phyloP scores from a whole-genome alignment of 2,113 vertebrate species.

The Anas platyrhynchos region DNA sequence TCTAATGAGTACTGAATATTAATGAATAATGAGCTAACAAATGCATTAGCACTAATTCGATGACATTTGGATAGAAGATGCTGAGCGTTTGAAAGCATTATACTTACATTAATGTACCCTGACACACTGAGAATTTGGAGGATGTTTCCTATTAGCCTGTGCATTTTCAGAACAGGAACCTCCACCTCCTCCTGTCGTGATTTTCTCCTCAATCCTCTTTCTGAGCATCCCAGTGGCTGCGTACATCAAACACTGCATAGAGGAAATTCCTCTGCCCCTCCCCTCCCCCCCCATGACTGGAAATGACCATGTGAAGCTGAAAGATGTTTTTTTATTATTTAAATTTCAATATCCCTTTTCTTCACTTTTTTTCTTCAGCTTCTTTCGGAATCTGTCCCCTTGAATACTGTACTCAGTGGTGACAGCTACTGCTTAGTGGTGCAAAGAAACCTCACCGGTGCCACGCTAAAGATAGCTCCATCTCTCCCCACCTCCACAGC shows the following conservation, averaged over 20 bases:
- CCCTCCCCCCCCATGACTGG: neutral
- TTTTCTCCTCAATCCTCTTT: constrained; percentile 15
- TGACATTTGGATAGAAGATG: neutral
- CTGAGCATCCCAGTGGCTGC: constrained; percentile 10
- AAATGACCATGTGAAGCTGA: neutral
- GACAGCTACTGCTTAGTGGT: neutral
- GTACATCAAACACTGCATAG: neutral
- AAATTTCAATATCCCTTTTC: neutral
- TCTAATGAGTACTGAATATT: neutral
- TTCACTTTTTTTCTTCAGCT: neutral
- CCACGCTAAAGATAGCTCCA: constrained; percentile 31
- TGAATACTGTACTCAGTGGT: neutral
- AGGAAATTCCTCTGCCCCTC: neutral
- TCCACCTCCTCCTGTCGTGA: neutral
- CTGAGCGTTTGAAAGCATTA: neutral
- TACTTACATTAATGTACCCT: constrained; percentile 33
- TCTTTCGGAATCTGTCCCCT: neutral
- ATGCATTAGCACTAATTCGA: neutral
- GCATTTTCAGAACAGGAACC: neutral
- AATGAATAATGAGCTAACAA: neutral
- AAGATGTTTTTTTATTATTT: neutral
- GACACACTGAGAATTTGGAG: constrained; percentile 20
- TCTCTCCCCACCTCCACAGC: constrained; percentile 56
- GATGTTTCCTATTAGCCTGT: constrained; percentile 32
- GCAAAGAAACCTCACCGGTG: constrained; percentile 34